Evolutionary conservation across 1,140 invertebrate genomes (phyloP).

Genomic region (Rhagoletis pomonella): DNA sequence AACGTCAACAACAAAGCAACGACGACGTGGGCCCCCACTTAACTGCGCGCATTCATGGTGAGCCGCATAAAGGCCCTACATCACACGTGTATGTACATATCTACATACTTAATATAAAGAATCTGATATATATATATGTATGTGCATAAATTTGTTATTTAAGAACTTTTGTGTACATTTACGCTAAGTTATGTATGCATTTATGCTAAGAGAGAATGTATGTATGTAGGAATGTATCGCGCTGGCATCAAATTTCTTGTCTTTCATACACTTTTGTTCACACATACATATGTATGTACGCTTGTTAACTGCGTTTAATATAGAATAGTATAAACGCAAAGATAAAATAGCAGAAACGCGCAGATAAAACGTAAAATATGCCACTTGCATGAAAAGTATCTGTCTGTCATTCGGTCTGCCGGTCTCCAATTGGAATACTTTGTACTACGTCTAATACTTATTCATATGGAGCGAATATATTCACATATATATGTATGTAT

Average conservation of each 20-base stretch:
- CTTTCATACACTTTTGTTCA: not conserved
- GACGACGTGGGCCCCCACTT: conserved; percentile 31
- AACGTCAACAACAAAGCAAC: conserved; percentile 42
- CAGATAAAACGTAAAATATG: conserved; percentile 31
- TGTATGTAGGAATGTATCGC: not conserved
- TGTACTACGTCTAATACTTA: not conserved
- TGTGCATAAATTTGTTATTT: conserved; percentile 22
- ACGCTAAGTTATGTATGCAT: not conserved
- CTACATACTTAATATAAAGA: not conserved
- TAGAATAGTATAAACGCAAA: not conserved
- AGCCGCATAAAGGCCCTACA: conserved; percentile 3
- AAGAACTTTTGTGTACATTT: not conserved
- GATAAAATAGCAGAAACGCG: not conserved
- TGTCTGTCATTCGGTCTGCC: conserved; percentile 8
- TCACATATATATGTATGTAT: not conserved
- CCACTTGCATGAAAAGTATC: not conserved
- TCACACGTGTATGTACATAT: not conserved
- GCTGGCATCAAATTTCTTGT: conserved; percentile 28
- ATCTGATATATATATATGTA: not conserved
- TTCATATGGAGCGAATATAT: not conserved
- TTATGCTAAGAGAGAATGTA: not conserved
- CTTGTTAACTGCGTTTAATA: not conserved
- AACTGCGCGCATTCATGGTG: conserved; percentile 24
- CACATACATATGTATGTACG: not conserved
- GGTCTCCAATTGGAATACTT: conserved; percentile 11